Evolutionary conservation across 2,113 vertebrate genomes (phyloP).

Genomic region (Indicator maculatus): DNA sequence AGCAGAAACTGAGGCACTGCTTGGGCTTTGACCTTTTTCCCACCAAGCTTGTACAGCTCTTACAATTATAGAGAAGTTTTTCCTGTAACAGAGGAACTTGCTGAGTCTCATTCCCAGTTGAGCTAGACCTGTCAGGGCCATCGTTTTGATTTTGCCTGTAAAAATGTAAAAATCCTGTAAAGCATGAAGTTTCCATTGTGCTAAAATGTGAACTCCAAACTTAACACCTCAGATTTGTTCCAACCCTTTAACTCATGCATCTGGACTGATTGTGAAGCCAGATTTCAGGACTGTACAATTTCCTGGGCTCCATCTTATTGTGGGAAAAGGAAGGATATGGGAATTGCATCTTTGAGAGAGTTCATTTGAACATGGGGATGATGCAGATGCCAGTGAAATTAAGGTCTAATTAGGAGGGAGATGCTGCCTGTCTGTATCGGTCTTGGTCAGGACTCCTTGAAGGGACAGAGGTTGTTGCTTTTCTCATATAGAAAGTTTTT

Average conservation of each 20-base stretch:
- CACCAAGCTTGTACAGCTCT: not conserved
- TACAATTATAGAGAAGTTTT: not conserved
- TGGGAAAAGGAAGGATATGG: not conserved
- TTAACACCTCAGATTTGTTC: not conserved
- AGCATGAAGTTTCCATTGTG: not conserved
- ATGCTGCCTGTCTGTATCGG: not conserved
- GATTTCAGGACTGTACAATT: not conserved
- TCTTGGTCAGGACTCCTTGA: not conserved
- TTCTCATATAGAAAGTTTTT: fast-evolving
- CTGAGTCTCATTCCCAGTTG: not conserved
- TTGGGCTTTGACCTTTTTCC: not conserved
- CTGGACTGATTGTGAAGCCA: not conserved
- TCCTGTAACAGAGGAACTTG: not conserved
- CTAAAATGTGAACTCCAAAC: not conserved
- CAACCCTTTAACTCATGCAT: not conserved
- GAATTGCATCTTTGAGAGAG: not conserved
- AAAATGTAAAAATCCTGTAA: not conserved
- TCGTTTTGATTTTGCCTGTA: not conserved
- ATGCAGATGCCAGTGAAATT: not conserved
- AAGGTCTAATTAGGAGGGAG: not conserved
- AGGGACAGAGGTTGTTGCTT: not conserved
- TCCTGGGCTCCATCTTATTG: not conserved
- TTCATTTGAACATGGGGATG: not conserved
- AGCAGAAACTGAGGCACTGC: not conserved
- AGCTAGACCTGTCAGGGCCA: not conserved